Evolutionary conservation across 2,888 invertebrate species (phyloP).

Genomic region (Drosophila diplacantha): DNA sequence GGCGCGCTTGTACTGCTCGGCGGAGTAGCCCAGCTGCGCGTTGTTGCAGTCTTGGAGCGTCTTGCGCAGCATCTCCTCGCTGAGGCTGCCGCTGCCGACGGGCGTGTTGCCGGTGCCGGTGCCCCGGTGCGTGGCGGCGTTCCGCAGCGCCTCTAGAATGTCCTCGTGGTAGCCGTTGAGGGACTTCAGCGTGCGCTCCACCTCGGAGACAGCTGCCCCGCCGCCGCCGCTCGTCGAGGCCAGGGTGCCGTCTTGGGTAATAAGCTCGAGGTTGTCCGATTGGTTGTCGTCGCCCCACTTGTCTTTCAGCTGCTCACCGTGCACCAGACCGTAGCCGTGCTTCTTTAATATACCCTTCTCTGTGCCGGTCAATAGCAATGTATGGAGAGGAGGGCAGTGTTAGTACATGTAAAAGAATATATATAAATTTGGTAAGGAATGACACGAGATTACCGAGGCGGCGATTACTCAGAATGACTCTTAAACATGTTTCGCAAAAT

Average conservation of each 20-base stretch:
- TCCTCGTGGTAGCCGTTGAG: conserved; percentile 95
- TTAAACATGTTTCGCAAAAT: conserved; percentile 4
- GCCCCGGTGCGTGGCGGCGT: conserved; percentile 86
- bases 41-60: conserved; percentile 82
- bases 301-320: conserved; percentile 84
- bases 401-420: conserved; percentile 67
- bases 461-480: conserved; percentile 17
- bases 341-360: conserved; percentile 96
- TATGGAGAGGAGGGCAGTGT: conserved; percentile 17
- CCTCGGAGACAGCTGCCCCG: conserved; percentile 84
- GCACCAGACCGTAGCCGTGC: conserved; percentile 86
- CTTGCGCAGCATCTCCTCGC: conserved; percentile 84
- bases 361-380: conserved; percentile 70
- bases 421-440: conserved; percentile 62
- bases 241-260: conserved; percentile 84
- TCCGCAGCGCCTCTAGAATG: conserved; percentile 91
- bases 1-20: conserved; percentile 81
- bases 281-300: conserved; percentile 87
- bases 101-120: conserved; percentile 81
- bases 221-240: conserved; percentile 79
- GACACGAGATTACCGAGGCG: conserved; percentile 52
- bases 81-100: conserved; percentile 83
- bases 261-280: conserved; percentile 84
- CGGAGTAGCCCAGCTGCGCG: conserved; percentile 79
- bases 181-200: conserved; percentile 91